Conservation (phyloP, 2,888 invertebrate species). For the Caradrina kadenii region DNA sequence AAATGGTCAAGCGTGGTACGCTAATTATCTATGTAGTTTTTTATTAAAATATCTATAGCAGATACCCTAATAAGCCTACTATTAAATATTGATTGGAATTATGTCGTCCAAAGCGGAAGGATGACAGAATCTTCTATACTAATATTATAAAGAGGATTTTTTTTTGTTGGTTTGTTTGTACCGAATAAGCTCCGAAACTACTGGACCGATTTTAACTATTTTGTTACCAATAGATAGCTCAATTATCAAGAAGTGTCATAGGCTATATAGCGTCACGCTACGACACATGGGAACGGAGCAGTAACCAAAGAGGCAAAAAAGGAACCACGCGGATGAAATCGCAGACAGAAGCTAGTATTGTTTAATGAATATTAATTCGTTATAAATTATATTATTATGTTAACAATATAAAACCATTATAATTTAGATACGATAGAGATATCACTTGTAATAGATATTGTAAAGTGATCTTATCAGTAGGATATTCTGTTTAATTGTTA, state of each 20-base stretch:
- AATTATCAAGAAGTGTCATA: too few relatives aligned
- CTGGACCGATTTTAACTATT: too few relatives aligned
- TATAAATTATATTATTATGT: not conserved
- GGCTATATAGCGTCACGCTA: too few relatives aligned
- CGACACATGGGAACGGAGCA: too few relatives aligned
- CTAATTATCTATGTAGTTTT: constrained; percentile 5
- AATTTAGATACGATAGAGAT: constrained; percentile 11
- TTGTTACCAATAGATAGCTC: too few relatives aligned
- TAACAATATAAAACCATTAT: constrained; percentile 4
- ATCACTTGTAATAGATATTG: not conserved
- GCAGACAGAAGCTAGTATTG: not conserved
- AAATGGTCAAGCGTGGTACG: constrained; percentile 25
- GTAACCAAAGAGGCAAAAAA: too few relatives aligned
- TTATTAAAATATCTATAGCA: constrained; percentile 20
- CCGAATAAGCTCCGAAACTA: too few relatives aligned
- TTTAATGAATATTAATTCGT: constrained; percentile 7
- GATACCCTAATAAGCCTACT: not conserved
- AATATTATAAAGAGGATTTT: too few relatives aligned
- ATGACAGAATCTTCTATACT: constrained; percentile 1
- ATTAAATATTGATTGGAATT: constrained; percentile 14
- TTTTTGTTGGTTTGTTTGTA: too few relatives aligned
- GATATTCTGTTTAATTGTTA: not conserved
- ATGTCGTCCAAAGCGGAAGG: not conserved
- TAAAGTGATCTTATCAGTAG: not conserved
- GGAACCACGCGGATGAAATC: too few relatives aligned